These are phyloP conservation scores for Archips crataeganus DNA, from an alignment of 2,888 invertebrate species.

Conservation along the genomic window DNA sequence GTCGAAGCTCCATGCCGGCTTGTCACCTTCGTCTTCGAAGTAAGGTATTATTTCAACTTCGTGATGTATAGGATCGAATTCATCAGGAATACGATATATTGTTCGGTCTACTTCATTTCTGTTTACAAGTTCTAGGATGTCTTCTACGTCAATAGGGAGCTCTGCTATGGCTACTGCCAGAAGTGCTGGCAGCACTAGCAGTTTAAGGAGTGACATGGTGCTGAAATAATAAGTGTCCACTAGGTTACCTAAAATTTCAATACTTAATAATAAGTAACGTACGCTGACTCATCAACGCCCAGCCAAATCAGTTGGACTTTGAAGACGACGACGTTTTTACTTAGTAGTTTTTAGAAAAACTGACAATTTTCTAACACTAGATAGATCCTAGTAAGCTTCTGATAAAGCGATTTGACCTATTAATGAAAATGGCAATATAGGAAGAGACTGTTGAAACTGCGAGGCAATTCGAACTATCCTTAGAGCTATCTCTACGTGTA, in stretches of 20 bases:
- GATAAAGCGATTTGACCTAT: too few relatives aligned
- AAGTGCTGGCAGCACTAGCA: constrained; percentile 60
- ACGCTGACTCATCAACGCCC: neutral
- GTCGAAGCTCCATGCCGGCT: constrained; percentile 74
- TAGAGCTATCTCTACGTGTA: too few relatives aligned
- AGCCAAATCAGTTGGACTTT: too few relatives aligned
- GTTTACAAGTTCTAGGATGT: constrained; percentile 39
- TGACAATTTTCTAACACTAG: too few relatives aligned
- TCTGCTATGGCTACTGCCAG: constrained; percentile 60
- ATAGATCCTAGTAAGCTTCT: too few relatives aligned
- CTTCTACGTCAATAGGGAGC: constrained; percentile 64
- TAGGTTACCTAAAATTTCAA: too few relatives aligned
- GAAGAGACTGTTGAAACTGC: too few relatives aligned
- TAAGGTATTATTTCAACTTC: constrained; percentile 84
- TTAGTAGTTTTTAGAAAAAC: too few relatives aligned
- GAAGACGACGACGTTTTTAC: too few relatives aligned
- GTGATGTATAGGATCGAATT: constrained; percentile 81
- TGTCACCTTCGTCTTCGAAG: constrained; percentile 65
- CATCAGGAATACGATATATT: constrained; percentile 70
- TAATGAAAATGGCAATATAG: too few relatives aligned
- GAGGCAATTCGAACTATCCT: too few relatives aligned
- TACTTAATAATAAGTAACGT: neutral
- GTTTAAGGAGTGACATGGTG: constrained; percentile 56
- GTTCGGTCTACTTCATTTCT: constrained; percentile 51
- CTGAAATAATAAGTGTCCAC: constrained; percentile 48